Conservation (phyloP, 35 echinoderm and acorn worm species). For the Ophiothrix spiculata region DNA sequence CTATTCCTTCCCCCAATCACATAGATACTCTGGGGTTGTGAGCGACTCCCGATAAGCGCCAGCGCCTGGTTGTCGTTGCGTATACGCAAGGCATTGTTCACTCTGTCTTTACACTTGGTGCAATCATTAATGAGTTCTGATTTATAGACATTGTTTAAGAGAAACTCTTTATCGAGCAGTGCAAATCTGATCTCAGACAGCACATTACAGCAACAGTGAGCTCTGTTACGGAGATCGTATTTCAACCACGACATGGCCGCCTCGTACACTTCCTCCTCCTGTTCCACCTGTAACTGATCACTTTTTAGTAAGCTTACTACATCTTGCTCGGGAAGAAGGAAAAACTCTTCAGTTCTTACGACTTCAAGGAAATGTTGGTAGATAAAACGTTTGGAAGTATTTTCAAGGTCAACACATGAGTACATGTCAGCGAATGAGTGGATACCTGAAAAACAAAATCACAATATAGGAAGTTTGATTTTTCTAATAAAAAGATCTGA, state of each 20-base stretch:
- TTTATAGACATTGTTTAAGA: slow-evolving; percentile 75
- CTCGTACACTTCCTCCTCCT: slow-evolving; percentile 93
- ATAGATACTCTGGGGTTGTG: slow-evolving; percentile 90
- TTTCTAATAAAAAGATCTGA: background rate
- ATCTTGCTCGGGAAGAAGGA: slow-evolving; percentile 86
- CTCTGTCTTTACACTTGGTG: slow-evolving; percentile 68
- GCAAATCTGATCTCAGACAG: slow-evolving; percentile 86
- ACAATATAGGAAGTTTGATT: too few relatives aligned
- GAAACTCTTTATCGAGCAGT: slow-evolving; percentile 81
- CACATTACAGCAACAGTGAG: slow-evolving; percentile 74
- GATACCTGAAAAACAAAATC: slow-evolving; percentile 71
- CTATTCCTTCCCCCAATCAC: slow-evolving; percentile 81
- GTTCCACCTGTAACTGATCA: slow-evolving; percentile 85
- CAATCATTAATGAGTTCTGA: slow-evolving; percentile 85
- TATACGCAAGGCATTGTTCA: slow-evolving; percentile 73
- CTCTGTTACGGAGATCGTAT: slow-evolving; percentile 77
- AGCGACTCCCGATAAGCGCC: slow-evolving; percentile 77
- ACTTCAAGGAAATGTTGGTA: slow-evolving; percentile 99
- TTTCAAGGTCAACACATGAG: slow-evolving; percentile 89
- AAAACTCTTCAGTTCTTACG: slow-evolving; percentile 89
- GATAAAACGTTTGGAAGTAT: slow-evolving; percentile 79
- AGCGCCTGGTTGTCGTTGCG: slow-evolving; percentile 96
- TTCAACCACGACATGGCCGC: slow-evolving; percentile 83
- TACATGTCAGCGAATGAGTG: slow-evolving; percentile 99
- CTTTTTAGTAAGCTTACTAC: slow-evolving; percentile 81